Base-by-base conservation (phyloP, 1,140 invertebrate genomes). In the Brachionus angularis region DNA sequence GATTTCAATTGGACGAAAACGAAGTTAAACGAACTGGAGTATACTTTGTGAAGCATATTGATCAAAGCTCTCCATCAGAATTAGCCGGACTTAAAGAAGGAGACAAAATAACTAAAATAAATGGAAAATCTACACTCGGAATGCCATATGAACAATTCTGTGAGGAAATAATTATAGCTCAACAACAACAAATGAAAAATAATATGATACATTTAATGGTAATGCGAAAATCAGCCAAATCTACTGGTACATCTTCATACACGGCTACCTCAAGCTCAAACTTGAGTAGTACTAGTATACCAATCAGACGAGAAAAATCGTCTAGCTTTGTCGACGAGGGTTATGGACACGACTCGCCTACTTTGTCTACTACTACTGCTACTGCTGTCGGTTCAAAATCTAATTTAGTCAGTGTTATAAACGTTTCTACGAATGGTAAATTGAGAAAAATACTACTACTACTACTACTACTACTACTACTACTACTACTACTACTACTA, bases 171-270 rank as follows among this genome's bases (percentile, higher is more conserved):
- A 10, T 47, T 8, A 46, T 67, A 18, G 62, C 62, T 27, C 62
- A 67, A 18, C 42, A 67, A 46, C 42, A 67, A 67, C 62, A 67
- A 31, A 14, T 47, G 42, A 46, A 50, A 21, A 67, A 67, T 16
- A 67, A 67, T 42, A 67, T 67, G 62, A 67, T 67, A 16, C 62
- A 67, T 50, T 67, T 67, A 42, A 67, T 67, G 62, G 62, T 67
- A 0, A 67, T 67, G 62, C 29, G 62, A 27, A 67, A 67, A 16
- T 67, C 62, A 16, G 62, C 62, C 21, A 67, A 67, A 36, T 46
- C 62, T 31, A 67, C 29, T n/a, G 62, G 18, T 21, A 47, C 36
- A 12, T 29, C 29, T 33, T 67, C 62, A 12, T 67, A 67, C 16
- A 10, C 16, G 39, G 39, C 39, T 16, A 42, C 39, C 10, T 47